A percentile compares a stretch with the other conserved stretches of the same genome.
Conservation (phyloP, 1,140 invertebrate genomes). For the Sitophilus oryzae region DNA sequence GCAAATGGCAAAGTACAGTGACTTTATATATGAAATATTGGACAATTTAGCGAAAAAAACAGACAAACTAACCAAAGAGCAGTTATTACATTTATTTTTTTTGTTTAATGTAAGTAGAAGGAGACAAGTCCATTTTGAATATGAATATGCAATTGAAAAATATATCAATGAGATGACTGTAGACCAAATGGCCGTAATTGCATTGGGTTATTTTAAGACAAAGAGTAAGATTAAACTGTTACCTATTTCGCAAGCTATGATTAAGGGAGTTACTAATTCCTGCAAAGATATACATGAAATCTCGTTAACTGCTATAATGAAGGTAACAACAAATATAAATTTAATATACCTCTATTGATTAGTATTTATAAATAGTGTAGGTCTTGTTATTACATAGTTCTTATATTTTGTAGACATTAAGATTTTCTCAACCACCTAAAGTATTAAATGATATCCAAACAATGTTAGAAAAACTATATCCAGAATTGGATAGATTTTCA, state of each 20-base stretch:
- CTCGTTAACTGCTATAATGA: constrained; percentile 49
- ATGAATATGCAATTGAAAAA: constrained; percentile 47
- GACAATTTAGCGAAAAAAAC: constrained; percentile 47
- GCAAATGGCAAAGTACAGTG: constrained; percentile 36
- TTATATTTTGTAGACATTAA: constrained; percentile 25
- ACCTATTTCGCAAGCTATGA: constrained; percentile 44
- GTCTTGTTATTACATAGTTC: not conserved
- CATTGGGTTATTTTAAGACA: constrained; percentile 58
- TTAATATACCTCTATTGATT: not conserved
- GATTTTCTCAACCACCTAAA: constrained; percentile 23
- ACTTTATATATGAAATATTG: constrained; percentile 46
- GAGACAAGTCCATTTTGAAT: constrained; percentile 48
- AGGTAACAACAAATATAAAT: constrained; percentile 41
- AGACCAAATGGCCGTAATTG: constrained; percentile 52
- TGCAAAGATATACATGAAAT: constrained; percentile 47
- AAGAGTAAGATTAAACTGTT: constrained; percentile 48
- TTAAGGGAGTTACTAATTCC: constrained; percentile 40
- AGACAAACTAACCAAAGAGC: constrained; percentile 43
- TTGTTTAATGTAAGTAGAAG: constrained; percentile 47
- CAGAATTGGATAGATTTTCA: constrained; percentile 45
- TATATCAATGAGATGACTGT: constrained; percentile 46
- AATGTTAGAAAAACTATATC: constrained; percentile 26
- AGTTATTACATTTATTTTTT: constrained; percentile 53
- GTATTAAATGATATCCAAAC: constrained; percentile 13
- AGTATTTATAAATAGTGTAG: not conserved